Conservation (phyloP, 2,888 invertebrate genomes). For the Azorinus chamasolen region DNA sequence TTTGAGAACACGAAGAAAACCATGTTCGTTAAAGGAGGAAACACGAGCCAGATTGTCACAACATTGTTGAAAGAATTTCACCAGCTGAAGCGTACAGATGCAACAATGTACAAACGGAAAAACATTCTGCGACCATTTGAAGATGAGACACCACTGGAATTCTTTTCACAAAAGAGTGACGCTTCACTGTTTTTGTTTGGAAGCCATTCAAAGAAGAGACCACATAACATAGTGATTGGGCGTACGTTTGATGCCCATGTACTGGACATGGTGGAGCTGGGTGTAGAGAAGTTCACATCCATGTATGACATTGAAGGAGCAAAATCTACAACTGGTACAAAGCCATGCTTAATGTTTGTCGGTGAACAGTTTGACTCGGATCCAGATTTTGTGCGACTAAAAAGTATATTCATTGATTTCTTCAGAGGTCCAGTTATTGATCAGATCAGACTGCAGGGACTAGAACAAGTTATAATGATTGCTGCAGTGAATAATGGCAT, state of each 20-base stretch:
- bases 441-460: conserved; percentile 94
- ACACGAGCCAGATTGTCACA: conserved; percentile 89
- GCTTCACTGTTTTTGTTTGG: conserved; percentile 96
- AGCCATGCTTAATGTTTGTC: conserved; percentile 96
- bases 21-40: conserved; percentile 94
- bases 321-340: conserved; percentile 90
- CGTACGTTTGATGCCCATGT: conserved; percentile 91
- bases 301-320: conserved; percentile 90
- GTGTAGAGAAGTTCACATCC: conserved; percentile 93
- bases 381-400: conserved; percentile 92
- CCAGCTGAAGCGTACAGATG: too few relatives aligned
- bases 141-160: conserved; percentile 91
- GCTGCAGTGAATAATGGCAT: conserved; percentile 94
- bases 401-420: conserved; percentile 94
- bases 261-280: conserved; percentile 98
- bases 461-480: conserved; percentile 97
- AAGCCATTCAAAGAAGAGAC: conserved; percentile 97
- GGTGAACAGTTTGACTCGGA: conserved; percentile 96
- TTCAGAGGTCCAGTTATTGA: conserved; percentile 94
- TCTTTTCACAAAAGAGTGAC: conserved; percentile 92
- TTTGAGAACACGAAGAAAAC: conserved; percentile 95
- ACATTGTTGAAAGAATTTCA: conserved; percentile 93
- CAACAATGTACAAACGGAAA: conserved; percentile 87
- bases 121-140: conserved; percentile 98
- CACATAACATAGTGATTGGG: conserved; percentile 96